Conservation (phyloP, 1,140 invertebrate species). For the Xylocopa sonorina region DNA sequence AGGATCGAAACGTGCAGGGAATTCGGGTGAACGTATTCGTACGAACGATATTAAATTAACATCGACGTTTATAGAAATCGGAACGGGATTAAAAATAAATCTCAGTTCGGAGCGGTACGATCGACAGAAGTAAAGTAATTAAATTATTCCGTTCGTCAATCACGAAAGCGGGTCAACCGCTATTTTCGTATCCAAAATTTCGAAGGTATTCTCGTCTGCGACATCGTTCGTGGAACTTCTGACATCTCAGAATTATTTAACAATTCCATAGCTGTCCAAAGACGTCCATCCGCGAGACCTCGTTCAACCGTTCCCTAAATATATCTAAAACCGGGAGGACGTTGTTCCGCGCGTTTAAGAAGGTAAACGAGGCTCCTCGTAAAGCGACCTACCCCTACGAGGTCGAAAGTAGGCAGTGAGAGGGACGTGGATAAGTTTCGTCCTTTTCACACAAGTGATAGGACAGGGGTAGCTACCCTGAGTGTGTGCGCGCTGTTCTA, state of each 20-base stretch:
- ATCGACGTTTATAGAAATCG: too few species aligned
- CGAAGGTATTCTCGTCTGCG: background rate
- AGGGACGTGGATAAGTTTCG: slow-evolving; percentile 23
- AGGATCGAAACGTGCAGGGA: too few species aligned
- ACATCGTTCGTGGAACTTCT: background rate
- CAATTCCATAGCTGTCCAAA: background rate
- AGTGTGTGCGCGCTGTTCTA: background rate
- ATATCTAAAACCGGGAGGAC: background rate
- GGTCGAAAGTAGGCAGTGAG: background rate
- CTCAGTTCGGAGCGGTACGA: background rate
- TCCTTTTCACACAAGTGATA: slow-evolving; percentile 25
- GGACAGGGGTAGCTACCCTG: slow-evolving; percentile 4
- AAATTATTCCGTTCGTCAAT: background rate
- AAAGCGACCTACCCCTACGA: slow-evolving; percentile 55
- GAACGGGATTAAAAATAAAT: background rate
- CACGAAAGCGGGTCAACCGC: background rate
- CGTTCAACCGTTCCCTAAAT: background rate
- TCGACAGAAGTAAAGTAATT: background rate
- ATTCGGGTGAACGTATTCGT: too few species aligned
- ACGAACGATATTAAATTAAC: too few species aligned
- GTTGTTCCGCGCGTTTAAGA: slow-evolving; percentile 51
- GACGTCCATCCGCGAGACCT: background rate
- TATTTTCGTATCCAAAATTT: background rate
- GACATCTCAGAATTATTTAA: background rate
- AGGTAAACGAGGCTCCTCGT: slow-evolving; percentile 51